phyloP scores from a whole-genome alignment of 2,113 vertebrate species.

The Gobio gobio region DNA sequence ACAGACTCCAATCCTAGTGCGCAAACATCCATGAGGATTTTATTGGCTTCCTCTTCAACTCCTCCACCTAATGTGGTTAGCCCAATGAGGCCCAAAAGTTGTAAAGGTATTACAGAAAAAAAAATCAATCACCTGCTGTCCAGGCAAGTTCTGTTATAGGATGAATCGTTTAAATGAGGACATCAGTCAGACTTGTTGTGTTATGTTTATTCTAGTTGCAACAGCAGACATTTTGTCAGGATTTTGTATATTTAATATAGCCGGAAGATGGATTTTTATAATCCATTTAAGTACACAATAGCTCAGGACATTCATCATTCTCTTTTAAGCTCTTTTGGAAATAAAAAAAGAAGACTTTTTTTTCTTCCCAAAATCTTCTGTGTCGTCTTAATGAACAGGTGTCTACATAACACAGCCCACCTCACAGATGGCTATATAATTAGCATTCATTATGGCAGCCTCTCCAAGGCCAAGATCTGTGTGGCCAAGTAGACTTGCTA shows the following conservation, averaged over 20 bases:
- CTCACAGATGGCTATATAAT: conserved; percentile 78
- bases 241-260: not conserved
- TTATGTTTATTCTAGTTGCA: not conserved
- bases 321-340: conserved; percentile 48
- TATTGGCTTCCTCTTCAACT: conserved; percentile 75
- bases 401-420: conserved; percentile 79
- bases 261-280: not conserved
- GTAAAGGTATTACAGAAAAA: conserved; percentile 69
- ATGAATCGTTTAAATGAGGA: conserved; percentile 56
- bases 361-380: conserved; percentile 42
- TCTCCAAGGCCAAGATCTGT: conserved; percentile 69
- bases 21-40: conserved; percentile 74
- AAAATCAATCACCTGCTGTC: conserved; percentile 72
- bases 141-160: conserved; percentile 45
- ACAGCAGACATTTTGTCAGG: conserved; percentile 8
- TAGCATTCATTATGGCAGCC: conserved; percentile 78
- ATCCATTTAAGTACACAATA: conserved; percentile 12
- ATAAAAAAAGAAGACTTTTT: conserved; percentile 54
- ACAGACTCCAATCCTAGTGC: conserved; percentile 75
- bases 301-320: conserved; percentile 18
- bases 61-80: conserved; percentile 71
- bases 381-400: conserved; percentile 76
- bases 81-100: conserved; percentile 73
- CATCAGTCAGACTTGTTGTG: conserved; percentile 37
- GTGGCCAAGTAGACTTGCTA: conserved; percentile 71